phyloP scores from a whole-genome alignment of 1,140 invertebrate species.

The Conus betulinus region DNA sequence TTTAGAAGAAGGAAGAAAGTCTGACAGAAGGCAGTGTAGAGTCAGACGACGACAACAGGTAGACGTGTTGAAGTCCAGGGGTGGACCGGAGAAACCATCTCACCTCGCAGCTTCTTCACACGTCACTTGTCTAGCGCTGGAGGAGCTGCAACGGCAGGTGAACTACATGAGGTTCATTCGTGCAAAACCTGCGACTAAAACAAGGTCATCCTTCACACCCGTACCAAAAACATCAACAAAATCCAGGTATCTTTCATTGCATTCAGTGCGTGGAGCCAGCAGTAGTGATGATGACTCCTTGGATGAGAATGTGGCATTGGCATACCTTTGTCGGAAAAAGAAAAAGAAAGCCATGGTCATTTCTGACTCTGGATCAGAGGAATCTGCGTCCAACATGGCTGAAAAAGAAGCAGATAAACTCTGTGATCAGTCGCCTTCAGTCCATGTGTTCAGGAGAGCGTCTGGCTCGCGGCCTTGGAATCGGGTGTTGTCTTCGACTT shows the following conservation, averaged over 20 bases:
- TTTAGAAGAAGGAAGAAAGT: too few relatives aligned
- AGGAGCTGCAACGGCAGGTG: not conserved
- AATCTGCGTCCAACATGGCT: too few relatives aligned
- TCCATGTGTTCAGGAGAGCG: too few relatives aligned
- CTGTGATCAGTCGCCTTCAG: too few relatives aligned
- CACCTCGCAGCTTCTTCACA: not conserved
- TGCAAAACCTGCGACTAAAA: not conserved
- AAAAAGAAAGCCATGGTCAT: not conserved
- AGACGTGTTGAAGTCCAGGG: not conserved
- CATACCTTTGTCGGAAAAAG: not conserved
- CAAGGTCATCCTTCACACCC: too few relatives aligned
- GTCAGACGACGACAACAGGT: not conserved
- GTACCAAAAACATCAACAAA: not conserved
- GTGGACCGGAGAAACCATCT: not conserved
- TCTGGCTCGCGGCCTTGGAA: too few relatives aligned
- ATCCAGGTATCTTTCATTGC: not conserved
- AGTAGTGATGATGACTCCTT: not conserved
- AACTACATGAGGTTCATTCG: not conserved
- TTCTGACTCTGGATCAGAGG: not conserved
- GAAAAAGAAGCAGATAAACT: too few relatives aligned
- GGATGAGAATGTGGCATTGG: not conserved
- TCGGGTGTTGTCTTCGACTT: too few relatives aligned
- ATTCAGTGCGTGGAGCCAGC: not conserved
- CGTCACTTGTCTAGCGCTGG: not conserved
- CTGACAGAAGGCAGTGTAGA: not conserved